Evolutionary conservation across 2,888 invertebrate genomes (phyloP).

Genomic region (Drosophila nr. medialis): DNA sequence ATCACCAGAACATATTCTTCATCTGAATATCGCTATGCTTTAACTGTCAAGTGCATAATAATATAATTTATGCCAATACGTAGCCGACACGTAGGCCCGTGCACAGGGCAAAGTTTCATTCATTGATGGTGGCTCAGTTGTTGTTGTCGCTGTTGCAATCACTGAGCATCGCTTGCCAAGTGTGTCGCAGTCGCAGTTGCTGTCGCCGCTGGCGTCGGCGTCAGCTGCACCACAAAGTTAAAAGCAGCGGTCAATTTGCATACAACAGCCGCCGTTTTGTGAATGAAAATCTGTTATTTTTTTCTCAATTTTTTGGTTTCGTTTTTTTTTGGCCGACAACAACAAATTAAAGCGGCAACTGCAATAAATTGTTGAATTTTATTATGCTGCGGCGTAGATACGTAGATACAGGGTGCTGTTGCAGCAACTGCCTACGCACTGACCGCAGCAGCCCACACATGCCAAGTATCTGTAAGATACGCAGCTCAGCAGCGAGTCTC

Average conservation of each 20-base stretch:
- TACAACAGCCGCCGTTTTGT: slow-evolving; percentile 77
- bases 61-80: slow-evolving; percentile 69
- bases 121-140: slow-evolving; percentile 64
- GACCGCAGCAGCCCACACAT: slow-evolving; percentile 64
- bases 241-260: slow-evolving; percentile 76
- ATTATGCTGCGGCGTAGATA: slow-evolving; percentile 68
- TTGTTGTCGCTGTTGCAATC: slow-evolving; percentile 72
- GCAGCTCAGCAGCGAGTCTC: slow-evolving; percentile 40
- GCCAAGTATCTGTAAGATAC: slow-evolving; percentile 74
- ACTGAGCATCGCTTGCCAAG: slow-evolving; percentile 77
- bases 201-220: slow-evolving; percentile 8
- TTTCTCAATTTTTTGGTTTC: background rate
- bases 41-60: slow-evolving; percentile 42
- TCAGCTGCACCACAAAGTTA: slow-evolving; percentile 43
- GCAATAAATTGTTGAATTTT: slow-evolving; percentile 83
- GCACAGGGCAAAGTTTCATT: slow-evolving; percentile 66
- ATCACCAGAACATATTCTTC: background rate
- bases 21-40: slow-evolving; percentile 5
- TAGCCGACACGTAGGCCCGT: slow-evolving; percentile 72
- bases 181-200: slow-evolving; percentile 64
- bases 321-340: slow-evolving; percentile 52
- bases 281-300: slow-evolving; percentile 59
- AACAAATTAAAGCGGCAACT: slow-evolving; percentile 79
- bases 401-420: slow-evolving; percentile 65
- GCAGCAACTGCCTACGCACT: slow-evolving; percentile 69